These are phyloP conservation scores for Ictalurus punctatus DNA, from an alignment of 2,113 vertebrate species.

Conservation along the genomic window DNA sequence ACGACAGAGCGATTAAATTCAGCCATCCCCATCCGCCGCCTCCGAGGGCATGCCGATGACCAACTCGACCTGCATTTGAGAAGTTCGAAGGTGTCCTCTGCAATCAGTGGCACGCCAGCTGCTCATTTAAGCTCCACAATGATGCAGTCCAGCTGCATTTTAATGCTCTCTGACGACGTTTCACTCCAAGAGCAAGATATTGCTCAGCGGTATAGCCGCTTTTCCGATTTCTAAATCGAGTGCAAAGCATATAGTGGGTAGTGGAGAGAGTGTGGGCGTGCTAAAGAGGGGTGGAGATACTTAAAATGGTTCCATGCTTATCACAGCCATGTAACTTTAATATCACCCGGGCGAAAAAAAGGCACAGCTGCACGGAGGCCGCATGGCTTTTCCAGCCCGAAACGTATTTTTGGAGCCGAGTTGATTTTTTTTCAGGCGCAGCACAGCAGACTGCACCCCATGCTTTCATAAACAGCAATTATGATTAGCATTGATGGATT, in stretches of 20 bases:
- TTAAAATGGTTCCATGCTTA: conserved; percentile 57
- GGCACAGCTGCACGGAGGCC: conserved; percentile 36
- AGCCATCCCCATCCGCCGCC: neutral
- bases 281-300: conserved; percentile 46
- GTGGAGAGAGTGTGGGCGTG: conserved; percentile 23
- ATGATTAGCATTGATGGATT: conserved; percentile 78
- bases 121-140: neutral
- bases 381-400: conserved; percentile 23
- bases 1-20: conserved; percentile 53
- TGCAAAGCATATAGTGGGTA: conserved; percentile 61
- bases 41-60: neutral
- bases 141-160: neutral
- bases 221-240: conserved; percentile 47
- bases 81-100: conserved; percentile 4
- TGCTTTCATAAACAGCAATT: conserved; percentile 67
- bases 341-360: conserved; percentile 35
- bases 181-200: conserved; percentile 42
- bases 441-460: conserved; percentile 55
- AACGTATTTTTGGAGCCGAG: conserved; percentile 65
- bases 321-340: conserved; percentile 46
- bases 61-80: neutral
- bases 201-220: conserved; percentile 50
- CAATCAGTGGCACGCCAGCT: neutral
- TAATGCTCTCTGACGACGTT: neutral
- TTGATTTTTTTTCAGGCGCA: conserved; percentile 55